A percentile compares a stretch with the other conserved stretches of the same genome.
Evolutionary conservation across 2,797 vertebrate genomes (phyloP).

Genomic region (Knipowitschia caucasica): DNA sequence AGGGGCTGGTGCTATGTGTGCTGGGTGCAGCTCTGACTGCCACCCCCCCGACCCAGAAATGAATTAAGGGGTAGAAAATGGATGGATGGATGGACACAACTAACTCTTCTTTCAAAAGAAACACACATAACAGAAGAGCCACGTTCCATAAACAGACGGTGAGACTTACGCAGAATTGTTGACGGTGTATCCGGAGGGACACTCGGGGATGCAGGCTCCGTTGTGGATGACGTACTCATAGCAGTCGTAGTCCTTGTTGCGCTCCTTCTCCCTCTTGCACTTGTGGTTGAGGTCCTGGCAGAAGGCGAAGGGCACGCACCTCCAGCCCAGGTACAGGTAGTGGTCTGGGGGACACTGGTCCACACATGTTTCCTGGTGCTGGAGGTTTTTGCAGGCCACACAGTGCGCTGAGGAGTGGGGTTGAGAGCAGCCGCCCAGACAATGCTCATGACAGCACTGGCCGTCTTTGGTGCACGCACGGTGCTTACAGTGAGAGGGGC

Average conservation of each 20-base stretch:
- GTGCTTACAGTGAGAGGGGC: slow-evolving; percentile 84
- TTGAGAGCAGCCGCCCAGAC: slow-evolving; percentile 86
- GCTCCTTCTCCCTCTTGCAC: slow-evolving; percentile 73
- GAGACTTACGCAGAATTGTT: slow-evolving; percentile 89
- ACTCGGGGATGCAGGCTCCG: slow-evolving; percentile 86
- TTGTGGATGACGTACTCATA: slow-evolving; percentile 89
- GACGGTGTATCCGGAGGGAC: slow-evolving; percentile 91
- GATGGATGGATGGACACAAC: too few species aligned
- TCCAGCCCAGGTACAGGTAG: slow-evolving; percentile 89
- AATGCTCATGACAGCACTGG: slow-evolving; percentile 90
- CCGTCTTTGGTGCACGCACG: slow-evolving; percentile 83
- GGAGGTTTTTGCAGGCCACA: slow-evolving; percentile 85
- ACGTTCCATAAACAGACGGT: background rate
- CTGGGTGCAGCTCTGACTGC: too few species aligned
- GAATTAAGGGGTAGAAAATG: too few species aligned
- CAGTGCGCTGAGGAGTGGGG: slow-evolving; percentile 78
- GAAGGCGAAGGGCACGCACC: slow-evolving; percentile 86
- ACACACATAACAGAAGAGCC: background rate
- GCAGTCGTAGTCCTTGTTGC: slow-evolving; percentile 71
- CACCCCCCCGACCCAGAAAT: too few species aligned
- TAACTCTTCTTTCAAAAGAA: too few species aligned
- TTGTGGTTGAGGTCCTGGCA: slow-evolving; percentile 88
- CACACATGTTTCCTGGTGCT: slow-evolving; percentile 79
- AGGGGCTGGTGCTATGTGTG: too few species aligned
- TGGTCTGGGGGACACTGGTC: slow-evolving; percentile 79